Conservation (phyloP, 2,113 vertebrate species). For the Brachionichthys hirsutus region DNA sequence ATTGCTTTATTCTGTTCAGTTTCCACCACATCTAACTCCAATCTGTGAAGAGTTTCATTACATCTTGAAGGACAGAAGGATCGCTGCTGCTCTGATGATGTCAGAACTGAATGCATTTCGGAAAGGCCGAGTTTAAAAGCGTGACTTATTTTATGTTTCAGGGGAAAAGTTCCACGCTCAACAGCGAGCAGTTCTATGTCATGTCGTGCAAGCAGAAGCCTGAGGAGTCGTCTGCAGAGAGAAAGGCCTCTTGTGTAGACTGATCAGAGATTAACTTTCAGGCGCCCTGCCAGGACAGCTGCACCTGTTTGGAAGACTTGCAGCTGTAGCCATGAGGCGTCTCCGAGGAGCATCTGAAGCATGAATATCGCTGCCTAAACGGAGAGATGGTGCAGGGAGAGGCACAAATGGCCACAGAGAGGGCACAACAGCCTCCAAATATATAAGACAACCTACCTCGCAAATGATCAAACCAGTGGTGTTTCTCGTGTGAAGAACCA, state of each 20-base stretch:
- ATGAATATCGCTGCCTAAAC: conserved; percentile 18
- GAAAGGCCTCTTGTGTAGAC: conserved; percentile 56
- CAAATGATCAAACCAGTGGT: too few species aligned
- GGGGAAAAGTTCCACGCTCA: conserved; percentile 1
- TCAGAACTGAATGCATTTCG: not conserved
- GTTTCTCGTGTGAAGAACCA: too few species aligned
- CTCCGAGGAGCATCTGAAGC: conserved; percentile 49
- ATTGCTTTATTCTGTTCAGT: too few species aligned
- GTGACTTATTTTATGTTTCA: not conserved
- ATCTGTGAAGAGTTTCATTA: not conserved
- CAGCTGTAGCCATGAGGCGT: conserved; percentile 35
- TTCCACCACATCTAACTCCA: not conserved
- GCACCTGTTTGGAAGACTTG: conserved; percentile 58
- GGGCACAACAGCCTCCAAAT: not conserved
- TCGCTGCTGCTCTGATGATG: too few species aligned
- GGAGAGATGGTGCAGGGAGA: conserved; percentile 30
- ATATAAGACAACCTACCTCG: not conserved
- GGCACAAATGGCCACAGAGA: conserved; percentile 35
- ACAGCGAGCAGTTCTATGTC: conserved; percentile 42
- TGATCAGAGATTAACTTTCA: conserved; percentile 58
- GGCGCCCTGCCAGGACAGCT: conserved; percentile 71
- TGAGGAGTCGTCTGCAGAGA: conserved; percentile 41
- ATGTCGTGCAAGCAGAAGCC: conserved; percentile 41
- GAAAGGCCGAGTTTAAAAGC: too few species aligned
- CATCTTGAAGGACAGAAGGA: too few species aligned